Evolutionary conservation across 2,888 invertebrate genomes (phyloP).

Genomic region (Euproctis similis): DNA sequence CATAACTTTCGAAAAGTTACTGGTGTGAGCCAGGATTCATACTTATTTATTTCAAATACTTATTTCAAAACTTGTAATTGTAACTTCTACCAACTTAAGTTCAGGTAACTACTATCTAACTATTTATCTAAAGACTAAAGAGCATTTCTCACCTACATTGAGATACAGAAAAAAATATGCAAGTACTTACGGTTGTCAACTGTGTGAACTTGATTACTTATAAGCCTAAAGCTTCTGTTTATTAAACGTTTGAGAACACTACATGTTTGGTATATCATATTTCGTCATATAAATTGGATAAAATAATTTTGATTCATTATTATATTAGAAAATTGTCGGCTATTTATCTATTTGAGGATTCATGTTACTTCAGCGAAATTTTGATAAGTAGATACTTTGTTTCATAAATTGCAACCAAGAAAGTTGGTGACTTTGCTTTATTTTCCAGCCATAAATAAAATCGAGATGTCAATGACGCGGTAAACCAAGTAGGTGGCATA

Average conservation of each 20-base stretch:
- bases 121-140: no score
- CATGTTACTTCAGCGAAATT: constrained; percentile 15
- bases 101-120: no score
- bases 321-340: constrained; percentile 14
- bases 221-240: constrained; percentile 23
- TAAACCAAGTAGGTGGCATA: no score
- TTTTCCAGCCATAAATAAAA: constrained; percentile 5
- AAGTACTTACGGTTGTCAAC: constrained; percentile 14
- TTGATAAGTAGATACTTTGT: constrained; percentile 12
- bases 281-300: constrained; percentile 30
- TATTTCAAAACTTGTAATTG: no score
- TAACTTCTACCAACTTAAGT: no score
- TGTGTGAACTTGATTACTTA: constrained; percentile 16
- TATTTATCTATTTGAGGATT: constrained; percentile 9
- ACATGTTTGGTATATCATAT: constrained; percentile 52
- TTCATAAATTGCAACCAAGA: constrained; percentile 2
- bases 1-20: no score
- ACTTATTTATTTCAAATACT: no score
- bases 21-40: no score
- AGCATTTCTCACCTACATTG: no score
- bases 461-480: no score
- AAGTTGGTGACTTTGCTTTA: not conserved
- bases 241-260: constrained; percentile 31
- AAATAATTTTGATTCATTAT: constrained; percentile 31
- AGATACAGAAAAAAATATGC: no score